Percentiles rank a stretch among this genome's conserved stretches.
Conservation (phyloP, 2,113 vertebrate species). For the Callithrix jacchus region DNA sequence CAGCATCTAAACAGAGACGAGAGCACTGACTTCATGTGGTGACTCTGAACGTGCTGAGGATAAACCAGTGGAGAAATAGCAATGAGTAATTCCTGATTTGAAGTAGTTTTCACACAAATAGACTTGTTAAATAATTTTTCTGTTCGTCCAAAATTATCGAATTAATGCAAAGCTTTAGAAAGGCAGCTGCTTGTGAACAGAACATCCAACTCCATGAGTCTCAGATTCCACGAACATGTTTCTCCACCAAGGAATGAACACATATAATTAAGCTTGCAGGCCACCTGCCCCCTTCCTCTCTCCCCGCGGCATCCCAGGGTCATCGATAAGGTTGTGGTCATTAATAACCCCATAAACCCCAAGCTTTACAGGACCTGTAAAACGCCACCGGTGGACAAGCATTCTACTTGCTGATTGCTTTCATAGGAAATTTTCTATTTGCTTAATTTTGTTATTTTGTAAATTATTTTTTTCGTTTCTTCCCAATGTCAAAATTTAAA, state of each 20-base stretch:
- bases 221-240: background rate
- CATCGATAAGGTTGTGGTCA: background rate
- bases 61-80: background rate
- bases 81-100: background rate
- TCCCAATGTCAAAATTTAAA: background rate
- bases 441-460: background rate
- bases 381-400: background rate
- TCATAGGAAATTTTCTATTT: background rate
- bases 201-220: background rate
- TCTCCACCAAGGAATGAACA: background rate
- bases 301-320: fast-evolving
- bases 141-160: background rate
- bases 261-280: fast-evolving
- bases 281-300: too few species aligned
- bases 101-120: background rate
- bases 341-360: fast-evolving
- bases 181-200: background rate
- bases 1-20: conserved; percentile 1
- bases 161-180: background rate
- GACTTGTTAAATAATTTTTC: background rate
- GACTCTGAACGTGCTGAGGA: background rate
- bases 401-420: background rate
- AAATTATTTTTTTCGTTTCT: background rate
- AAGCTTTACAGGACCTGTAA: fast-evolving
- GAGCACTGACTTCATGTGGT: fast-evolving